Evolutionary conservation across 2,113 vertebrate species (phyloP).

Genomic region (Atherinomorus stipes): DNA sequence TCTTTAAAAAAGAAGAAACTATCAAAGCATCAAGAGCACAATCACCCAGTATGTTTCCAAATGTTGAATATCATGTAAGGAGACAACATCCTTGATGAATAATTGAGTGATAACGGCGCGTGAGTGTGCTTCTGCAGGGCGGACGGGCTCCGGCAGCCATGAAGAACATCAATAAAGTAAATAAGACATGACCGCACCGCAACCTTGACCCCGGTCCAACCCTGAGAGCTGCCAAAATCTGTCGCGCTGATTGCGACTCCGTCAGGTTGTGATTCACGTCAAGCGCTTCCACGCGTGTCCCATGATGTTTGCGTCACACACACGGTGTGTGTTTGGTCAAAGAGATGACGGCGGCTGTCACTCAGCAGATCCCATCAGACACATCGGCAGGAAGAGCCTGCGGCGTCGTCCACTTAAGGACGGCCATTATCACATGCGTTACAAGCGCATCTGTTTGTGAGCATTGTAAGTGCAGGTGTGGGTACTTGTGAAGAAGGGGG

Average conservation of each 20-base stretch:
- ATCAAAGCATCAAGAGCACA: neutral
- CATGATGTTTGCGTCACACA: slow-evolving; percentile 12
- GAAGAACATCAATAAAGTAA: slow-evolving; percentile 62
- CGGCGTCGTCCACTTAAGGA: slow-evolving; percentile 64
- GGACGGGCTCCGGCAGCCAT: slow-evolving; percentile 37
- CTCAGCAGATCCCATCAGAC: slow-evolving; percentile 70
- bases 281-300: slow-evolving; percentile 22
- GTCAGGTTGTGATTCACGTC: slow-evolving; percentile 17
- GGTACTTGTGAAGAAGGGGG: slow-evolving; percentile 5
- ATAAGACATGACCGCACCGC: slow-evolving; percentile 59
- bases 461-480: slow-evolving; percentile 17
- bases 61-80: slow-evolving; percentile 42
- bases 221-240: slow-evolving; percentile 32
- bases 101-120: slow-evolving; percentile 57
- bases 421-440: slow-evolving; percentile 40
- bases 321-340: slow-evolving; percentile 34
- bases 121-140: slow-evolving; percentile 46
- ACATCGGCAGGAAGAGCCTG: slow-evolving; percentile 52
- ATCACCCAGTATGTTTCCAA: slow-evolving; percentile 51
- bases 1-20: no score
- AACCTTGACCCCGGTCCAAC: slow-evolving; percentile 58
- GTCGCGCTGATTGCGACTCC: slow-evolving; percentile 2
- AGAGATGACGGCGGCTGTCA: slow-evolving; percentile 59
- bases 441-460: slow-evolving; percentile 39
- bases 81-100: slow-evolving; percentile 70